Evolutionary conservation across 2,797 vertebrate species (phyloP).

Genomic region (Spinus pinus): DNA sequence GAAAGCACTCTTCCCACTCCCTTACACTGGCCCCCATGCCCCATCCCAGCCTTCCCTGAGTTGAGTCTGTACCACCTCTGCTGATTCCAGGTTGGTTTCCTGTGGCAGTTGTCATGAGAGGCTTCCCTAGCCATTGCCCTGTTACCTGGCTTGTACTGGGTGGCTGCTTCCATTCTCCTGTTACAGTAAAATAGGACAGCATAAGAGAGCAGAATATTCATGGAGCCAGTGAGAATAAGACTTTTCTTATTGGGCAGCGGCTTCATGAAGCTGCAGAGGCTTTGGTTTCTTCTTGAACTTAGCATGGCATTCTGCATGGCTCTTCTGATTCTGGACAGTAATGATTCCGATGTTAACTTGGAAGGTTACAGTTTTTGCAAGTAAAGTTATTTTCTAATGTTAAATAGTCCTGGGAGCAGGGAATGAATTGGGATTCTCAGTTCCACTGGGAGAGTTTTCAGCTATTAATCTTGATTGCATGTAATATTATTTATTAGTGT

Average conservation of each 20-base stretch:
- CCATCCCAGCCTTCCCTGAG: fast-evolving
- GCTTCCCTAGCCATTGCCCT: neutral
- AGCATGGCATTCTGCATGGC: neutral
- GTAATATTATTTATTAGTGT: neutral
- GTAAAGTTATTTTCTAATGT: neutral
- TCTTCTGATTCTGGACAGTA: neutral
- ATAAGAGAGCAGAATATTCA: neutral
- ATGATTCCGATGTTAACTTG: neutral
- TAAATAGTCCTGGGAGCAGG: neutral
- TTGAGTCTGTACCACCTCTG: neutral
- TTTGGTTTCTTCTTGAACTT: neutral
- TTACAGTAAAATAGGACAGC: neutral
- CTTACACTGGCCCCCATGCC: fast-evolving
- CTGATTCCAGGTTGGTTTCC: neutral
- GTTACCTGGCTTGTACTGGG: neutral
- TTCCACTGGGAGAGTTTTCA: neutral
- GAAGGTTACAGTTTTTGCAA: neutral
- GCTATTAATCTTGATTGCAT: neutral
- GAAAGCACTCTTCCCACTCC: neutral
- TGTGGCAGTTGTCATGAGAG: neutral
- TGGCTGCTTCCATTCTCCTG: neutral
- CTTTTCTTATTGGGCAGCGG: neutral
- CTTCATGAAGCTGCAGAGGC: neutral
- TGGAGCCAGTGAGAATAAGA: neutral
- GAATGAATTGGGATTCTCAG: neutral